Base-by-base conservation (phyloP, 1,140 invertebrate genomes). In the Bombus sibiricus region DNA sequence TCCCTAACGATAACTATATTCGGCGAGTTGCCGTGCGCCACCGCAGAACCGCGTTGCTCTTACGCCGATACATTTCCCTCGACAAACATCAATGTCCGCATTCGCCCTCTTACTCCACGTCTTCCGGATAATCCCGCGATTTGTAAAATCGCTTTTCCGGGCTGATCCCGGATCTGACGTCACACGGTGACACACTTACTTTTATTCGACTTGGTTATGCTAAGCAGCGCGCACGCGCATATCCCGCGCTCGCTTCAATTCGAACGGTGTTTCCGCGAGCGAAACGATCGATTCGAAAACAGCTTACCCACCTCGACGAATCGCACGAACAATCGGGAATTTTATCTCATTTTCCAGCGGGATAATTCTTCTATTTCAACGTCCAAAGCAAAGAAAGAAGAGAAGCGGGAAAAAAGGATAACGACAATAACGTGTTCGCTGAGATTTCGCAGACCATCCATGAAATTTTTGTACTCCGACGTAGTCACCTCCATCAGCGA, bases 1-100 rank as follows among this genome's bases (percentile, higher is more conserved):
- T 92, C 88, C 71, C 87, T 81, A 90, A 92, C 91, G 88, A 89
- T 92, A 92, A 92, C 89, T 92, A 92, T 92, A 91, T 92, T 91
- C 90, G 72, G n/a, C 57, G 90, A 90, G 85, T 90, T 91, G 39
- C 22, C 62, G 86, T 84, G 57, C 84, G 81, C n/a, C n/a, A 32
- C n/a, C 15, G n/a, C 47, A 22, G 18, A 53, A 15, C n/a, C 12
- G 5, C n/a, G n/a, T 15, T n/a, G n/a, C 12, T n/a, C n/a, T n/a
- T 15, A 78, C 77, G 72, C 37, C 57, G 64, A 32, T 37, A 75
- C 68, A 79, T 89, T 83, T 89, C 77, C 69, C 57, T 43, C 53
- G 57, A 32, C 79, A 82, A 82, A 85, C 77, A 74, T 68, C 66
- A 34, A 4, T 37, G 39, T 9, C 15, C 37, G 68, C 68, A 22